phyloP scores from a whole-genome alignment of 2,797 vertebrate species.

The Lithobates sylvaticus region DNA sequence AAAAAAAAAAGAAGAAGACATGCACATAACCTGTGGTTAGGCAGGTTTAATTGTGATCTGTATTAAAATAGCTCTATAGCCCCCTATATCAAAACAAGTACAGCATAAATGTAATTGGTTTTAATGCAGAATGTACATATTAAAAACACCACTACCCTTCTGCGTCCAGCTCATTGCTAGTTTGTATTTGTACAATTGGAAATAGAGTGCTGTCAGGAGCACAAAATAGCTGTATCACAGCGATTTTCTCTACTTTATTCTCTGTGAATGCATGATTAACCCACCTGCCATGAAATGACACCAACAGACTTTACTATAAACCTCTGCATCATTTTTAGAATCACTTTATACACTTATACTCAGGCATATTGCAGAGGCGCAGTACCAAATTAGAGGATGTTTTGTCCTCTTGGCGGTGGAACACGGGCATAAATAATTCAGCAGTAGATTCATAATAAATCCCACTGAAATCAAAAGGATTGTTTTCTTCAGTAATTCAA shows the following conservation, averaged over 20 bases:
- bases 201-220: conserved; percentile 12
- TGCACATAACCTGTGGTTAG: neutral
- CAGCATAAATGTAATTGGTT: neutral
- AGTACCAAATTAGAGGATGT: conserved; percentile 34
- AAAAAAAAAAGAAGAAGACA: neutral
- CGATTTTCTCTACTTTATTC: conserved; percentile 36
- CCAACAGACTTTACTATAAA: conserved; percentile 21
- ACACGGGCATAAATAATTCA: conserved; percentile 39
- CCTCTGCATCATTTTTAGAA: conserved; percentile 29
- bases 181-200: neutral
- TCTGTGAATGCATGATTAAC: conserved; percentile 48
- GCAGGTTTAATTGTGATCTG: neutral
- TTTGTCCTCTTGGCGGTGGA: conserved; percentile 24
- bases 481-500: conserved; percentile 39
- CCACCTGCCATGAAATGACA: conserved; percentile 39
- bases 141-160: neutral
- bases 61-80: neutral
- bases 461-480: conserved; percentile 40
- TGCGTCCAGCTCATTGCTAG: conserved; percentile 13
- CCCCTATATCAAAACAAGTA: neutral
- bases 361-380: conserved; percentile 12
- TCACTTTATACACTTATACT: conserved; percentile 20
- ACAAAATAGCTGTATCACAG: conserved; percentile 15
- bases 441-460: conserved; percentile 54
- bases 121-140: neutral